Evolutionary conservation across 1,140 invertebrate genomes (phyloP).

Genomic region (Drosophila lacertosa): DNA sequence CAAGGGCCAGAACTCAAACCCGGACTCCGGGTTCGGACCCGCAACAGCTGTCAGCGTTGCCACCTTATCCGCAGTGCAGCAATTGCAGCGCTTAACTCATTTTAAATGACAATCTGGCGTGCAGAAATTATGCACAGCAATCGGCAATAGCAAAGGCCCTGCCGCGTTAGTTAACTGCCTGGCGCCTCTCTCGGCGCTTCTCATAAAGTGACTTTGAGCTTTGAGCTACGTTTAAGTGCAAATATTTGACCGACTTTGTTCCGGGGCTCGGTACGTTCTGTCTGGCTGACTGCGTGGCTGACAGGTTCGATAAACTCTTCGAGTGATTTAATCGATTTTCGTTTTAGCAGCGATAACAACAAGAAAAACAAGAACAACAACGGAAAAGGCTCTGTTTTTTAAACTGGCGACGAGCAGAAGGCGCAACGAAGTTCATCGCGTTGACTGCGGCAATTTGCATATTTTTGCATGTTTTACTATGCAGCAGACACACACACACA

Average conservation of each 20-base stretch:
- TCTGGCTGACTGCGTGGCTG: constrained; percentile 10
- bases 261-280: neutral
- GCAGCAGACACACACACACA: constrained; percentile 54
- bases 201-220: constrained; percentile 17
- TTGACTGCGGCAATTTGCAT: constrained; percentile 80
- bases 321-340: constrained; percentile 70
- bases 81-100: constrained; percentile 76
- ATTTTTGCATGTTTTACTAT: constrained; percentile 80
- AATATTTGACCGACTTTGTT: constrained; percentile 48
- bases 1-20: neutral
- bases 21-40: neutral
- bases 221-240: constrained; percentile 20
- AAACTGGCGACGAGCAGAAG: constrained; percentile 59
- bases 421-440: constrained; percentile 74
- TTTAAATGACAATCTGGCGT: constrained; percentile 83
- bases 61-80: constrained; percentile 71
- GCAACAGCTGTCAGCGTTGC: constrained; percentile 17
- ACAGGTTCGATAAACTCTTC: constrained; percentile 74
- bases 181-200: constrained; percentile 5
- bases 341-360: constrained; percentile 5
- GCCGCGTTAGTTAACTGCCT: neutral
- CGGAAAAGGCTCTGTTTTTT: constrained; percentile 74
- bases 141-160: neutral
- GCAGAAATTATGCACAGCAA: constrained; percentile 71
- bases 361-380: constrained; percentile 4